phyloP scores from a whole-genome alignment of 2,888 invertebrate genomes.

The Diplolepis rosae region DNA sequence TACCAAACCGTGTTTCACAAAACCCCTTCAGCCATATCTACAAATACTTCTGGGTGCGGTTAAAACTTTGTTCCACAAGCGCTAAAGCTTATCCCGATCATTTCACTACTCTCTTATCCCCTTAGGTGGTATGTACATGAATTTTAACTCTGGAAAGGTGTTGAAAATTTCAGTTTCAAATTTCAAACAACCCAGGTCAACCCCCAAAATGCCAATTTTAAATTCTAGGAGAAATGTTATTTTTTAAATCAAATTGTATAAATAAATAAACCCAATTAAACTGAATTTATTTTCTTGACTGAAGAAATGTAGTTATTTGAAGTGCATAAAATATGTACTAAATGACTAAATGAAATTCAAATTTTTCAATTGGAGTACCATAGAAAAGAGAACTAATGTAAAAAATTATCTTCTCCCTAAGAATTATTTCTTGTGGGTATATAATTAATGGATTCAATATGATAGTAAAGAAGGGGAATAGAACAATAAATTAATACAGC shows the following conservation, averaged over 20 bases:
- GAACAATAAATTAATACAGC: slow-evolving; percentile 16
- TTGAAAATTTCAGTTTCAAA: not conserved
- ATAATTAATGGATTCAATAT: slow-evolving; percentile 22
- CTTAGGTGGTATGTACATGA: no score
- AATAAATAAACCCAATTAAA: no score
- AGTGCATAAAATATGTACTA: not conserved
- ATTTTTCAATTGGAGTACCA: not conserved
- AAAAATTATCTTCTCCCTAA: slow-evolving; percentile 14
- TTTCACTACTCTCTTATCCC: not conserved
- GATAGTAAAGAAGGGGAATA: slow-evolving; percentile 22
- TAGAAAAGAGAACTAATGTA: slow-evolving; percentile 1
- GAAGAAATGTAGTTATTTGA: no score
- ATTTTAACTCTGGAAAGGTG: not conserved
- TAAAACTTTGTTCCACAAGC: slow-evolving; percentile 10
- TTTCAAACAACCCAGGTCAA: not conserved
- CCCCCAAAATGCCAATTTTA: no score
- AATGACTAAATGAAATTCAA: not conserved
- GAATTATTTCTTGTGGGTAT: slow-evolving; percentile 18
- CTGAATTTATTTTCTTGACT: no score
- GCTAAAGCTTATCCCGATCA: slow-evolving; percentile 8
- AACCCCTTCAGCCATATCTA: slow-evolving; percentile 10
- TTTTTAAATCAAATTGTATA: no score
- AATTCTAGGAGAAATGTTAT: not conserved
- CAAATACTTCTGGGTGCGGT: slow-evolving; percentile 21
- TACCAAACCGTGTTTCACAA: slow-evolving; percentile 10